Evolutionary conservation across 1,140 invertebrate genomes (phyloP), one percentile per base, ranked within the genome.

Genomic region (Drosophila setifemur): DNA sequence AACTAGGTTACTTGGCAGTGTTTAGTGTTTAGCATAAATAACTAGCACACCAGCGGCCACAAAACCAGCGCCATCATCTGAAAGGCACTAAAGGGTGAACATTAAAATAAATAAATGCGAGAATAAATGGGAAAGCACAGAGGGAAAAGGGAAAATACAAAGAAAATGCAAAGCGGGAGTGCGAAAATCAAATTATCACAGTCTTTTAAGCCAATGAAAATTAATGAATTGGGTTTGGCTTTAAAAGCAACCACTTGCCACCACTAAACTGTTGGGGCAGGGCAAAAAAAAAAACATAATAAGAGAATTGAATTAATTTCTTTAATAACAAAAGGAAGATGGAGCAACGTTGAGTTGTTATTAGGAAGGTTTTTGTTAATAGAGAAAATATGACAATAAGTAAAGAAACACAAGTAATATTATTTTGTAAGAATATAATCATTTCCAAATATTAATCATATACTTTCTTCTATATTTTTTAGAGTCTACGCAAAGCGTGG

Each of bases 401-500:
- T n/a, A n/a, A n/a, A n/a, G n/a, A n/a, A n/a, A n/a, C n/a, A n/a
- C n/a, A n/a, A n/a, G n/a, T n/a, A n/a, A n/a, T n/a, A n/a, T n/a
- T n/a, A n/a, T n/a, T n/a, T n/a, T n/a, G n/a, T n/a, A n/a, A n/a
- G n/a, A n/a, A n/a, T n/a, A n/a, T n/a, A n/a, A n/a, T n/a, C n/a
- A n/a, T 61, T 61, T 31, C 53, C 16, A 1, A 53, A 54, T 4
- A 39, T 7, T 18, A 9, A n/a, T 11, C 31, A 8, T 6, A 37
- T 7, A 14, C 44, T 18, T 11, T 5, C 42, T n/a, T 16, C n/a
- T 44, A 49, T 73, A 73, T 44, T 45, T 93, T 93, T 0, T 92
- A 96, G 95, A 96, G 93, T 95, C 94, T 92, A 94, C 94, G 92
- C 94, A 95, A 92, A 94, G 94, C 92, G 94, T 94, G 91, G 94